Conservation (phyloP, 1,140 invertebrate genomes). For the Orchesella cincta region DNA sequence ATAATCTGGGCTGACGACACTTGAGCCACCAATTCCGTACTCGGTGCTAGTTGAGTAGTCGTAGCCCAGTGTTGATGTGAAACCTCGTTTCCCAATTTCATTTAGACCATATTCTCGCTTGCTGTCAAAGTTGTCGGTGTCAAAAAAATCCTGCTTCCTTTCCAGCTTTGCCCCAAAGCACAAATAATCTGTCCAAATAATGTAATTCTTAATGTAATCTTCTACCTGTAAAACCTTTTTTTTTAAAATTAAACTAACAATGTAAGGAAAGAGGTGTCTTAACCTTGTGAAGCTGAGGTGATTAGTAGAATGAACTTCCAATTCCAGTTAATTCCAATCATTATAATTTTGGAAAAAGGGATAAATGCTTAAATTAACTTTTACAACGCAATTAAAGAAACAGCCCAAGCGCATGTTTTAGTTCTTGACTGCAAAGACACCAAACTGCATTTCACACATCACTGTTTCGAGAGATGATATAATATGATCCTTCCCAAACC, state of each 20-base stretch:
- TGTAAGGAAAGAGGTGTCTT: too few relatives aligned
- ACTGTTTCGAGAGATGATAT: neutral
- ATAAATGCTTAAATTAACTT: neutral
- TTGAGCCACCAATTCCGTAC: neutral
- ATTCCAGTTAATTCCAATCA: too few relatives aligned
- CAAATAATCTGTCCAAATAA: too few relatives aligned
- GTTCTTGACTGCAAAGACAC: neutral
- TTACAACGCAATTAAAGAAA: neutral
- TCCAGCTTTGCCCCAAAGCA: slow-evolving; percentile 13
- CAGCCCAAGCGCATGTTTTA: neutral
- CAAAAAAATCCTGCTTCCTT: slow-evolving; percentile 17
- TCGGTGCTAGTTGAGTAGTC: neutral
- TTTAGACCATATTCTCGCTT: slow-evolving; percentile 1
- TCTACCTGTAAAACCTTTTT: too few relatives aligned
- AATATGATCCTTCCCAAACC: neutral
- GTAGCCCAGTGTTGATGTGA: neutral
- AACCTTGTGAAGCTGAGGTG: too few relatives aligned
- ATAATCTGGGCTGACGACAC: slow-evolving; percentile 18
- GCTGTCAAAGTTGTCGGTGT: neutral
- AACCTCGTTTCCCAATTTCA: slow-evolving; percentile 11
- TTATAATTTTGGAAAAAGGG: neutral
- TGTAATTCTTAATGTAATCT: too few relatives aligned
- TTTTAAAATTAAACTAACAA: too few relatives aligned
- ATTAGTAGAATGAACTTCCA: too few relatives aligned
- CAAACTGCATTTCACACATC: too few relatives aligned